Percentiles rank a stretch among this genome's conserved stretches.
These are phyloP conservation scores for Chiridota heheva DNA, from an alignment of 35 echinoderm and acorn worm genomes.

Conservation along the genomic window DNA sequence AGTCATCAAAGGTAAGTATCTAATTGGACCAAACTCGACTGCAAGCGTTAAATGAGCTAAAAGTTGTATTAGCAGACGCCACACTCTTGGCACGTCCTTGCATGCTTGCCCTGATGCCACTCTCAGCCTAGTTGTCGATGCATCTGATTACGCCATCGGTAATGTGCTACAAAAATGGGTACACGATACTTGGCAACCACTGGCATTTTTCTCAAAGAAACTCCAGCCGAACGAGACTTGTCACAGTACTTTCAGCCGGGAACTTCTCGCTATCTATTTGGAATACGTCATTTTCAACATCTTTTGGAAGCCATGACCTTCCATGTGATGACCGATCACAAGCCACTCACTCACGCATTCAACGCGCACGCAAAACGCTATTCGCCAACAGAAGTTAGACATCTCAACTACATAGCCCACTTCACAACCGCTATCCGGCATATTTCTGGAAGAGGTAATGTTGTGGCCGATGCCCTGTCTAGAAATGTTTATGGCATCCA, in stretches of 20 bases:
- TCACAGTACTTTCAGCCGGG: constrained; percentile 47
- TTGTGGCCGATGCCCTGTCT: constrained; percentile 55
- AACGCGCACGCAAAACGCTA: constrained; percentile 26
- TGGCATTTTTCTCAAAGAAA: constrained; percentile 33
- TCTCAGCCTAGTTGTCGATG: constrained; percentile 37
- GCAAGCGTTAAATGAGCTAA: not conserved
- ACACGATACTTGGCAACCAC: constrained; percentile 24
- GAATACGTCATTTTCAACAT: constrained; percentile 48
- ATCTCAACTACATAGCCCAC: constrained; percentile 59
- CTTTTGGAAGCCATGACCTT: constrained; percentile 44
- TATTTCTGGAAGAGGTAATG: constrained; percentile 34
- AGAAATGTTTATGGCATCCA: not conserved
- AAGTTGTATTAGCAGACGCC: constrained; percentile 21
- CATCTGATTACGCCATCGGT: constrained; percentile 45
- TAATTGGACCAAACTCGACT: not conserved
- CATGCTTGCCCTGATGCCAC: constrained; percentile 16
- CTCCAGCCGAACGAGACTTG: constrained; percentile 18
- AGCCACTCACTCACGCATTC: constrained; percentile 51
- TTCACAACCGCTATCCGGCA: constrained; percentile 65
- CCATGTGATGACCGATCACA: constrained; percentile 52
- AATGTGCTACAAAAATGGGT: constrained; percentile 40
- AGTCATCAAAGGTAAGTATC: not conserved
- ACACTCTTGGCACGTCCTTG: constrained; percentile 38
- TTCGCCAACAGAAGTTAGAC: constrained; percentile 51
- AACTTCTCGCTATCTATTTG: constrained; percentile 51